phyloP scores from a whole-genome alignment of 1,140 invertebrate genomes.

The Drosophila yakuba region DNA sequence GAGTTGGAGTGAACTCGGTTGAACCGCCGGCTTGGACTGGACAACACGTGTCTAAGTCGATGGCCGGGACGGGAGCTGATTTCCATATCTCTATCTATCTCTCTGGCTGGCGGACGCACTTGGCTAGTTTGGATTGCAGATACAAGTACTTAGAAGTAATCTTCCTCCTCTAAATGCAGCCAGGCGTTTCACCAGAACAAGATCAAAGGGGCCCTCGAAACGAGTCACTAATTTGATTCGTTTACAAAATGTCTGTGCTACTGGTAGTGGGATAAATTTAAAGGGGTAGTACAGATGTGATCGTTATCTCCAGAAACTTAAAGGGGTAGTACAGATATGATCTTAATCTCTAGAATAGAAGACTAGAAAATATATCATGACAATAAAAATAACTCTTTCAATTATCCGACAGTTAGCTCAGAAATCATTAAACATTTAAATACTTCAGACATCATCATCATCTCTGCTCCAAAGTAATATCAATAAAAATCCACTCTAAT shows the following conservation, averaged over 20 bases:
- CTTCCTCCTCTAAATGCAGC: slow-evolving; percentile 38
- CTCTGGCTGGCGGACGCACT: slow-evolving; percentile 44
- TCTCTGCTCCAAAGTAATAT: slow-evolving; percentile 1
- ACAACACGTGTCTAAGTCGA: slow-evolving; percentile 66
- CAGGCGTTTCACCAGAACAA: slow-evolving; percentile 44
- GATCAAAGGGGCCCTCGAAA: slow-evolving; percentile 19
- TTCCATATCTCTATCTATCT: slow-evolving; percentile 71
- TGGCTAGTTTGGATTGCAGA: slow-evolving; percentile 32
- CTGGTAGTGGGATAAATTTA: not conserved
- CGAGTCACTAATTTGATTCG: slow-evolving; percentile 40
- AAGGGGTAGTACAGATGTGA: not conserved
- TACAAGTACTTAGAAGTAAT: slow-evolving; percentile 28
- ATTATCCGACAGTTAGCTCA: too few relatives aligned
- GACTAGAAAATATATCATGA: too few relatives aligned
- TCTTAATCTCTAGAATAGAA: not conserved
- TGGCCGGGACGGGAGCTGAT: slow-evolving; percentile 30
- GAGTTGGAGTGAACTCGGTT: slow-evolving; percentile 57
- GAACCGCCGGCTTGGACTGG: slow-evolving; percentile 43
- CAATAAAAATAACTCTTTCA: not conserved
- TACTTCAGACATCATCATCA: slow-evolving; percentile 16
- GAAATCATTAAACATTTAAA: too few relatives aligned
- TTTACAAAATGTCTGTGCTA: not conserved
- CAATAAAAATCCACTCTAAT: slow-evolving; percentile 13
- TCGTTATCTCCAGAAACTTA: not conserved
- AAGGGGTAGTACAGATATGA: not conserved